These are phyloP conservation scores for Buphagus erythrorhynchus DNA, from an alignment of 2,797 vertebrate genomes.

Conservation along the genomic window DNA sequence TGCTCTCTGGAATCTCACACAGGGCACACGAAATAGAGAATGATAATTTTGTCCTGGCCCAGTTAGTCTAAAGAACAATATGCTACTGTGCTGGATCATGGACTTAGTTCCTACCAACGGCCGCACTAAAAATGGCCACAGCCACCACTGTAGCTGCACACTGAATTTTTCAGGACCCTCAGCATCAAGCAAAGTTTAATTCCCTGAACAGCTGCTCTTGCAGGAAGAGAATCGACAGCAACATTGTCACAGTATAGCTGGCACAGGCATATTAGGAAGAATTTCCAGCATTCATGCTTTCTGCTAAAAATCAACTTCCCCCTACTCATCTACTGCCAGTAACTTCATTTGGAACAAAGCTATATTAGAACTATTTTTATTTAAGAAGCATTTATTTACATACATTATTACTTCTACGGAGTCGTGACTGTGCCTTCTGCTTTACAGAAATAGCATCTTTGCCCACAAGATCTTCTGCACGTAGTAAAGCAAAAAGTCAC, in stretches of 20 bases:
- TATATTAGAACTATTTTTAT: conserved; percentile 57
- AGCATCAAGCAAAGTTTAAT: conserved; percentile 3
- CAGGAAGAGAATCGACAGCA: conserved; percentile 41
- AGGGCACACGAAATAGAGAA: conserved; percentile 13
- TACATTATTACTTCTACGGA: background rate
- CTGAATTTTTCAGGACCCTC: conserved; percentile 18
- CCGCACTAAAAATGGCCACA: conserved; percentile 14
- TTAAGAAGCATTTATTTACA: conserved; percentile 37
- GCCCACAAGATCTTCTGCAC: background rate
- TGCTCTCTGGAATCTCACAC: conserved; percentile 29
- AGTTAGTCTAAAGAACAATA: conserved; percentile 44
- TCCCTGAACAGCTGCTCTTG: conserved; percentile 52
- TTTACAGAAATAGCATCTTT: background rate
- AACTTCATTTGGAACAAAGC: conserved; percentile 59
- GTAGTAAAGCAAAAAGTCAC: background rate
- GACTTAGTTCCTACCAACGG: background rate
- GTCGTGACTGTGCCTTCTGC: background rate
- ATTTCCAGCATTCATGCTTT: conserved; percentile 47
- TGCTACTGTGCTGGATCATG: background rate
- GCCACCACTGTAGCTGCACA: background rate
- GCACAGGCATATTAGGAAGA: conserved; percentile 28
- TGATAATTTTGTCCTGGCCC: conserved; percentile 51
- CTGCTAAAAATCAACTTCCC: conserved; percentile 60
- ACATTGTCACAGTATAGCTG: conserved; percentile 41
- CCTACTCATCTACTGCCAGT: conserved; percentile 59